Percentiles rank a stretch among this genome's conserved stretches.
phyloP scores from a whole-genome alignment of 2,888 invertebrate genomes.

The Acanthosepion pharaonis region DNA sequence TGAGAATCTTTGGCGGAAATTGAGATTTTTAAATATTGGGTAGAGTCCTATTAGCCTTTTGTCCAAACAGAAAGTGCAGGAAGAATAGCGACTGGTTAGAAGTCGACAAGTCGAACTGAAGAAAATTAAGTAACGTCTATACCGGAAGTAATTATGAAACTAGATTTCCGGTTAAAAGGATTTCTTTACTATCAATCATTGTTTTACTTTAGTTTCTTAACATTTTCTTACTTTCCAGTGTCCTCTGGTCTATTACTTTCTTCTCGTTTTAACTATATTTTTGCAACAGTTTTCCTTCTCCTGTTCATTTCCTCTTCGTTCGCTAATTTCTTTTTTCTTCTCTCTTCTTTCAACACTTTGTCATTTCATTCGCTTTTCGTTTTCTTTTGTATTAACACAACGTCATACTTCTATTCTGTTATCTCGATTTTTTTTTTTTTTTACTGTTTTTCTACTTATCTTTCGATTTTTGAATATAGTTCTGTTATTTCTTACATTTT shows the following conservation, averaged over 20 bases:
- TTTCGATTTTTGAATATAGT: too few species aligned
- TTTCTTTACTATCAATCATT: not conserved
- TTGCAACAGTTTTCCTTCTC: not conserved
- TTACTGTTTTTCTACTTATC: too few species aligned
- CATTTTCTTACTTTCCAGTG: accelerated
- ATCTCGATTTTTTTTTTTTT: too few species aligned
- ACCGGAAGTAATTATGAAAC: conserved; percentile 33
- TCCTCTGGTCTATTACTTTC: too few species aligned
- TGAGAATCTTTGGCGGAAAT: not conserved
- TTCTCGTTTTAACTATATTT: not conserved
- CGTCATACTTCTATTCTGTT: too few species aligned
- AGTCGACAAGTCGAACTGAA: too few species aligned
- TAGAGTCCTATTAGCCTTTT: not conserved
- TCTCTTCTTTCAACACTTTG: too few species aligned
- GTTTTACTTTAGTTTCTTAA: not conserved
- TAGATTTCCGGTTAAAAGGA: not conserved
- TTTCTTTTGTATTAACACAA: too few species aligned
- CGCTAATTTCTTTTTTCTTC: too few species aligned
- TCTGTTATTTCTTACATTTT: too few species aligned
- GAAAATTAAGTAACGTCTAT: conserved; percentile 16
- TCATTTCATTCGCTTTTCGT: too few species aligned
- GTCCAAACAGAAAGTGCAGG: not conserved
- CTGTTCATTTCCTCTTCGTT: too few species aligned
- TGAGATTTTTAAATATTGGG: conserved; percentile 33
- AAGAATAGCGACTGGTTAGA: not conserved